These are phyloP conservation scores for Heliconius congener DNA, from an alignment of 1,140 invertebrate genomes.

Conservation along the genomic window DNA sequence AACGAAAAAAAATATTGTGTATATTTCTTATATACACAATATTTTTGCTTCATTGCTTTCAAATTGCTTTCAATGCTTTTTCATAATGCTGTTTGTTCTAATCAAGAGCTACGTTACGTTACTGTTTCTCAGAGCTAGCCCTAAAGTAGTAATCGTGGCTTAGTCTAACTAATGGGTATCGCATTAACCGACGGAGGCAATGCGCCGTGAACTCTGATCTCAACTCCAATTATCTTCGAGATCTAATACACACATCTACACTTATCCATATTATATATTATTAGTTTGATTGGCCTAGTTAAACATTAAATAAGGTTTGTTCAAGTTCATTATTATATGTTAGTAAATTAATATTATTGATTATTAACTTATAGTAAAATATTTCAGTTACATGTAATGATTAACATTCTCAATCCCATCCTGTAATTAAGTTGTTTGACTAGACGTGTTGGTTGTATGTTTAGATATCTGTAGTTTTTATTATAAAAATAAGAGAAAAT, in stretches of 20 bases:
- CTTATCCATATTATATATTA: neutral
- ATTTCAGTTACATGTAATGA: neutral
- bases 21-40: too few relatives aligned
- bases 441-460: too few relatives aligned
- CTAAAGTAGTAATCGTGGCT: constrained; percentile 19
- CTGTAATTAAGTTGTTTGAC: neutral
- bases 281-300: constrained; percentile 1
- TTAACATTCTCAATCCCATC: neutral
- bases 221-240: constrained; percentile 22
- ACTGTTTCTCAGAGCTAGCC: constrained; percentile 12
- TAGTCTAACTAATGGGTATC: constrained; percentile 32
- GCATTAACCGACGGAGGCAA: constrained; percentile 26
- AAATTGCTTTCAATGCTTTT: too few relatives aligned
- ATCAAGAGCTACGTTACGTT: neutral
- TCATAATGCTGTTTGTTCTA: too few relatives aligned
- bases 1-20: too few relatives aligned
- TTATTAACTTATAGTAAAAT: neutral
- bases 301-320: neutral
- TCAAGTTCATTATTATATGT: neutral
- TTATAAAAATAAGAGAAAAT: too few relatives aligned
- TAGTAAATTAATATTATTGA: neutral
- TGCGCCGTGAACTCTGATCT: constrained; percentile 28
- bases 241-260: constrained; percentile 2
- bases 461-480: neutral
- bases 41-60: too few relatives aligned